A percentile compares a stretch with the other conserved stretches of the same genome.
Conservation (phyloP, 2,113 vertebrate genomes). For the Nansenia antarctica region DNA sequence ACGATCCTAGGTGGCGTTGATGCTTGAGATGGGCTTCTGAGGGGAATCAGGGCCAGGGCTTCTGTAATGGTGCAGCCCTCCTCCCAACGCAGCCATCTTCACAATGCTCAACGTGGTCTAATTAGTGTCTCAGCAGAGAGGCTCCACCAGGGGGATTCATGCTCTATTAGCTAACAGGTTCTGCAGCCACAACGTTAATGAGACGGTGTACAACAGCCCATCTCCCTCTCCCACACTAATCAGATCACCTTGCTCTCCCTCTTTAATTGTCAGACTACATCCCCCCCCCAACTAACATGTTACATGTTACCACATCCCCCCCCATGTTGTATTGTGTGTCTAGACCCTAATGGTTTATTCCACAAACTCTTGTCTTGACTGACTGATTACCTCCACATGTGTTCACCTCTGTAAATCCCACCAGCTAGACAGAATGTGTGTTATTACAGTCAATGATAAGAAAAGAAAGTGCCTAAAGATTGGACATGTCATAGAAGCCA, state of each 20-base stretch:
- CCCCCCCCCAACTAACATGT: conserved; percentile 12
- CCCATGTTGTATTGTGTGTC: too few relatives aligned
- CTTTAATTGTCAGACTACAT: conserved; percentile 41
- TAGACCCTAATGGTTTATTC: too few relatives aligned
- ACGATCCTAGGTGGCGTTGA: background rate
- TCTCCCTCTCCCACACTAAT: conserved; percentile 36
- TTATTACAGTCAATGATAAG: too few relatives aligned
- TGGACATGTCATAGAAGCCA: too few relatives aligned
- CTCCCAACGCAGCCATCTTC: conserved; percentile 43
- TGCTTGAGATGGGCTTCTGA: background rate
- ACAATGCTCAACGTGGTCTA: conserved; percentile 58
- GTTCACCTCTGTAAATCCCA: too few relatives aligned
- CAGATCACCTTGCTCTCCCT: conserved; percentile 56
- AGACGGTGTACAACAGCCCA: conserved; percentile 33
- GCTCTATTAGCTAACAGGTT: conserved; percentile 49
- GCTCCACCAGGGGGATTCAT: conserved; percentile 44
- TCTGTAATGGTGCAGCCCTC: conserved; percentile 49
- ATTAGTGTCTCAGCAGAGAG: conserved; percentile 57
- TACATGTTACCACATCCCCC: too few relatives aligned
- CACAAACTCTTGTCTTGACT: too few relatives aligned
- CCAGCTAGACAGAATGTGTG: too few relatives aligned
- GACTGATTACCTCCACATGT: too few relatives aligned
- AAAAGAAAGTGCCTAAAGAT: too few relatives aligned
- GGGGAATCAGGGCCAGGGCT: conserved; percentile 14
- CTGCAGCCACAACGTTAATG: conserved; percentile 58